These are phyloP conservation scores for Dasysyrphus tricinctus DNA, from an alignment of 2,888 invertebrate species.

Conservation along the genomic window DNA sequence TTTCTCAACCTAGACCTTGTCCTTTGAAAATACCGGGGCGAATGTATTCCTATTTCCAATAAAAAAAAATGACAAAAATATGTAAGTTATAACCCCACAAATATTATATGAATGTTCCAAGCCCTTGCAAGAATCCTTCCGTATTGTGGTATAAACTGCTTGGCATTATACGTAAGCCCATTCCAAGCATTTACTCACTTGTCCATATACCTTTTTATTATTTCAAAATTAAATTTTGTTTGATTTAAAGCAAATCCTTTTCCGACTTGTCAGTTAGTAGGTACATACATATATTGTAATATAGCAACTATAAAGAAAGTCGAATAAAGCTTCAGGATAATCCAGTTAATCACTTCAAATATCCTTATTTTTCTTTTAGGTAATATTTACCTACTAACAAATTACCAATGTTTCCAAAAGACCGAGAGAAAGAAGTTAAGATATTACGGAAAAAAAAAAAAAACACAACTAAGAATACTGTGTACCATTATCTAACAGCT, in stretches of 20 bases:
- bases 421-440: constrained; percentile 28
- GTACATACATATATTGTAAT: no score
- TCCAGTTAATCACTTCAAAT: constrained; percentile 73
- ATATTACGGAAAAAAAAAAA: constrained; percentile 46
- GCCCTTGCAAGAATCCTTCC: no score
- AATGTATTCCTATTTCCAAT: no score
- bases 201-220: background rate
- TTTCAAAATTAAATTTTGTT: constrained; percentile 8
- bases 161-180: no score
- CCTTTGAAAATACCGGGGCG: no score
- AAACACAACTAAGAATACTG: constrained; percentile 39
- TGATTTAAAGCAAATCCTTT: constrained; percentile 12
- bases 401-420: constrained; percentile 40
- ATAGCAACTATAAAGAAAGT: constrained; percentile 41
- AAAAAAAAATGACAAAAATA: no score
- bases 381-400: constrained; percentile 40
- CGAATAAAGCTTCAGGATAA: constrained; percentile 61
- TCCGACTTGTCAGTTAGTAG: constrained; percentile 13
- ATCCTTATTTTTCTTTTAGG: constrained; percentile 41
- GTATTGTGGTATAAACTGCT: no score
- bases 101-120: no score
- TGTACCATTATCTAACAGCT: constrained; percentile 53
- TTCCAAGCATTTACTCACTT: background rate
- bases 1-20: no score
- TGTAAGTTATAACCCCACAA: no score